Percentiles rank a stretch among this genome's conserved stretches.
phyloP scores from a whole-genome alignment of 2,113 vertebrate genomes.

The Rhinopomastus cyanomelas region DNA sequence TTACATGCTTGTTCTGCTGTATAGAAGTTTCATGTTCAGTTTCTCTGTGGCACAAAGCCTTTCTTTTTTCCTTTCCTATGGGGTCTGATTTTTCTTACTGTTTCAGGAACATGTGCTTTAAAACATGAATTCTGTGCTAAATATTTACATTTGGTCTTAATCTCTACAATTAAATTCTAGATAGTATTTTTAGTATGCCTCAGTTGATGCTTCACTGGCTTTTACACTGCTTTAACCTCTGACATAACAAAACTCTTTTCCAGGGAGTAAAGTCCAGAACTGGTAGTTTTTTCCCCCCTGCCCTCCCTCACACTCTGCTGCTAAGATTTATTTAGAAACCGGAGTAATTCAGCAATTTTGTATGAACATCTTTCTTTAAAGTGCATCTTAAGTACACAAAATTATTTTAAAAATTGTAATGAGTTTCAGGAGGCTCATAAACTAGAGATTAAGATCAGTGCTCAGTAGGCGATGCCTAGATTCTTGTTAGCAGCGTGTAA shows the following conservation, averaged over 20 bases:
- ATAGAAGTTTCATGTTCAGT: background rate
- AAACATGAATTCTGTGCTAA: background rate
- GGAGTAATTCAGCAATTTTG: background rate
- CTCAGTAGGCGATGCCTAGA: background rate
- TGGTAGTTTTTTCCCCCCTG: background rate
- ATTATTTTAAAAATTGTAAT: background rate
- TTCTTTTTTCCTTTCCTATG: background rate
- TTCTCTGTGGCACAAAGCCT: background rate
- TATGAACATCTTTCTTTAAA: background rate
- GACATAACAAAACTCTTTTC: background rate
- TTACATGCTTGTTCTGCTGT: background rate
- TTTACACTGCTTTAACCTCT: background rate
- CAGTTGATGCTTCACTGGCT: background rate
- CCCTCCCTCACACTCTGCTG: background rate
- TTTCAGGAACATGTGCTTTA: background rate
- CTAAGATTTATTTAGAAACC: background rate
- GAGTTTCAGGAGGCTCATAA: background rate
- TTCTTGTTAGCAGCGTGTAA: background rate
- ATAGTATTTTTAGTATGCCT: background rate
- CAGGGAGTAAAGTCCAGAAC: background rate
- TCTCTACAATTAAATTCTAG: background rate
- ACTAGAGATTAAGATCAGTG: background rate
- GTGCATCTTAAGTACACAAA: background rate
- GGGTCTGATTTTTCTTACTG: background rate
- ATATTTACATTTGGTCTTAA: conserved; percentile 25